Base-by-base conservation (phyloP, 1,140 invertebrate species). In the Lordiphosa collinella region DNA sequence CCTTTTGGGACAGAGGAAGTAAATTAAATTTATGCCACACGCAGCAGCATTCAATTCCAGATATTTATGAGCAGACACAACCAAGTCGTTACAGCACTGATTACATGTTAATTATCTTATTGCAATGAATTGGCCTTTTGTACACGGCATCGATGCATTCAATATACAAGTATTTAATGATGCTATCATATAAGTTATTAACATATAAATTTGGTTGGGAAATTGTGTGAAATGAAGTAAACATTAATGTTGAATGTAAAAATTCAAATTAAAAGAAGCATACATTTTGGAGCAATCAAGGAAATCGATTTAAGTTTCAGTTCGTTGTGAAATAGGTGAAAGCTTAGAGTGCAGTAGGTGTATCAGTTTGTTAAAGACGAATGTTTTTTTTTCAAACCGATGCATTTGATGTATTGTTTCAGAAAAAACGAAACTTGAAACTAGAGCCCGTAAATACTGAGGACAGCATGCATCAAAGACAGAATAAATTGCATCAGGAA, bases 101-200 rank as follows among this genome's bases (percentile, higher is more conserved):
- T 84, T 80, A 84, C 76, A 80, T 84, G 76, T 84, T 80, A 80
- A 80, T 80, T 80, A 76, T 79, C 58, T 69, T 80, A 56, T 51
- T 55, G 55, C 75, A 82, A 75, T 76, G 71, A 80, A 75, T 75
- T 71, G 71, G 12, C 76, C 62, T 82, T 75, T 71, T 69, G 64
- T 41, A 56, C 48, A 41, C 41, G 9, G 11, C n/a, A n/a, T 5
- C 10, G 5, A 25, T 29, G 12, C 10, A 32, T 10, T 29, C 9
- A 10, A 11, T 25, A 4, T 44, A 44, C n/a, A 29, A 14, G 10
- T 41, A 41, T 43, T 43, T 10, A 43, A n/a, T 43, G 16, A 41
- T 22, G 25, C 36, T 38, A 44, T 44, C 14, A 29, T n/a, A 31
- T 29, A 25, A 34, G 11, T 47, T 34, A 47, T 34, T 16, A 47